A percentile compares a stretch with the other conserved stretches of the same genome.
Conservation (phyloP, 2,113 vertebrate genomes). For the Ailuropoda melanoleuca region DNA sequence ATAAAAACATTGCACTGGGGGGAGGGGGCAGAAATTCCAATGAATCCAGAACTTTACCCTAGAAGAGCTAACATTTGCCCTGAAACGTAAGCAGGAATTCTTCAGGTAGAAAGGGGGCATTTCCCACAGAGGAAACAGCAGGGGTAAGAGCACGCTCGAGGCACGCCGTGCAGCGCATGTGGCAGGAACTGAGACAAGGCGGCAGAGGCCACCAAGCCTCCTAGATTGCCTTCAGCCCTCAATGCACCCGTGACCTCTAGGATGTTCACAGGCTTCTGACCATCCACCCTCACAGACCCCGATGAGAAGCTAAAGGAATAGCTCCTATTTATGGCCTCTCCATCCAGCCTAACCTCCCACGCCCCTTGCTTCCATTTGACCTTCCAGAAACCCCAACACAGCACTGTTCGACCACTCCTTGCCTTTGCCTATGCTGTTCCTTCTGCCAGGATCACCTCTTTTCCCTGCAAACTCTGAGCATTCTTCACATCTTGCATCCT, state of each 20-base stretch:
- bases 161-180: background rate
- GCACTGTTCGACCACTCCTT: accelerated
- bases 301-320: background rate
- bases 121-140: background rate
- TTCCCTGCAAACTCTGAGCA: background rate
- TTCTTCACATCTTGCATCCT: background rate
- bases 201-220: background rate
- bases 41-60: background rate
- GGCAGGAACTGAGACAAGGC: no score
- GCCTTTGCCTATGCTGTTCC: background rate
- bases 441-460: background rate
- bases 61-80: background rate
- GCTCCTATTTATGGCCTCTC: background rate
- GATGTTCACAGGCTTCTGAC: background rate
- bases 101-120: background rate
- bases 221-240: background rate
- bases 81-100: background rate
- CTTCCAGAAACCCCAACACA: background rate
- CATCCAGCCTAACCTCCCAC: background rate
- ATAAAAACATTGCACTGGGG: background rate
- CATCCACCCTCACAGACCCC: no score
- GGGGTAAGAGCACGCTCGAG: background rate
- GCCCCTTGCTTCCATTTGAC: background rate
- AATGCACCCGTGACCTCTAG: accelerated
- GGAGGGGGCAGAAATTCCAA: background rate